These are phyloP conservation scores for Drosophila orena DNA, from an alignment of 1,140 invertebrate genomes.

Conservation along the genomic window DNA sequence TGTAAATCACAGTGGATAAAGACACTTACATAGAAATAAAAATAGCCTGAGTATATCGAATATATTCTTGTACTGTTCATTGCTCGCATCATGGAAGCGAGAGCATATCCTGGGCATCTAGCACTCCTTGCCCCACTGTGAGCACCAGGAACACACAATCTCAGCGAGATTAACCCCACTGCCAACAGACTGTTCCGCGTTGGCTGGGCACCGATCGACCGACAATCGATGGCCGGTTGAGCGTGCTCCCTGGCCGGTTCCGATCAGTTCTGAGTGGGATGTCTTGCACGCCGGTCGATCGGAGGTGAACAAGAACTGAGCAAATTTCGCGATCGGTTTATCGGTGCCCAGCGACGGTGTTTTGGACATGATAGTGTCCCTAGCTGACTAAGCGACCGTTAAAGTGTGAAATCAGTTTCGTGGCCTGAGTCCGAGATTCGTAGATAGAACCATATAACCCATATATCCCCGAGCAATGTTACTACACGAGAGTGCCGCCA, in stretches of 20 bases:
- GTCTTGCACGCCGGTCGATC: slow-evolving; percentile 66
- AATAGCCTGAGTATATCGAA: no score
- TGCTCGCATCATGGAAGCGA: not conserved
- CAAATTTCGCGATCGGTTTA: slow-evolving; percentile 1
- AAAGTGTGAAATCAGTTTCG: not conserved
- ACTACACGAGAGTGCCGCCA: slow-evolving; percentile 59
- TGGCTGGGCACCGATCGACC: slow-evolving; percentile 42
- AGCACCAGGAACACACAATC: slow-evolving; percentile 30
- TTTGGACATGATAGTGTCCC: slow-evolving; percentile 17
- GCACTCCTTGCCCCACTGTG: slow-evolving; percentile 51
- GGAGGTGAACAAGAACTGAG: slow-evolving; percentile 18
- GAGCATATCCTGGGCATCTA: no score
- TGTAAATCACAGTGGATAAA: no score
- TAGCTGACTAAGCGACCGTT: not conserved
- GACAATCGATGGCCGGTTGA: slow-evolving; percentile 69
- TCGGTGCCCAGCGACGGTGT: slow-evolving; percentile 53
- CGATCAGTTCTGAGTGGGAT: slow-evolving; percentile 80
- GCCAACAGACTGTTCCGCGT: slow-evolving; percentile 46
- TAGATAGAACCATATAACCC: no score
- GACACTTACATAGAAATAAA: no score
- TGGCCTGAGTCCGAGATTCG: no score
- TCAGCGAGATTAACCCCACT: slow-evolving; percentile 67
- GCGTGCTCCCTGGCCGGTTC: slow-evolving; percentile 47
- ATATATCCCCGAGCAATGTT: slow-evolving; percentile 55
- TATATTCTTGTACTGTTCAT: not conserved